phyloP scores from a whole-genome alignment of 2,113 vertebrate species.

The Aix galericulata region DNA sequence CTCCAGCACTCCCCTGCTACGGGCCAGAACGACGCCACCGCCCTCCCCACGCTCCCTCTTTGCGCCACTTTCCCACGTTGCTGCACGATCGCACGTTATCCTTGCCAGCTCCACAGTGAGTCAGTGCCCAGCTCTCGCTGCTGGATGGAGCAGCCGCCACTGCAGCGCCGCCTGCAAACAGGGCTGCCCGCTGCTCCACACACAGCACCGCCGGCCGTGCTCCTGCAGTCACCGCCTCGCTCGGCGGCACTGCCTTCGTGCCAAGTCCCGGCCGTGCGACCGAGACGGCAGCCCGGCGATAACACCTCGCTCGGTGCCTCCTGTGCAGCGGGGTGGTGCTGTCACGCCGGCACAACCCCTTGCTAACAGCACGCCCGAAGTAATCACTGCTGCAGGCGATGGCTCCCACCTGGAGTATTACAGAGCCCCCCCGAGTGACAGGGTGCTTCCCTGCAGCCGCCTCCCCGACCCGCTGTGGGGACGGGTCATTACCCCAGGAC shows the following conservation, averaged over 20 bases:
- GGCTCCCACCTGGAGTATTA: slow-evolving; percentile 7
- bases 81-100: background rate
- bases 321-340: background rate
- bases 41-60: background rate
- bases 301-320: background rate
- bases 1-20: background rate
- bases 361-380: slow-evolving; percentile 4
- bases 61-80: background rate
- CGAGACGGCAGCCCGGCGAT: background rate
- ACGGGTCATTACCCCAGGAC: background rate
- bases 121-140: background rate
- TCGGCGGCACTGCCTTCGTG: fast-evolving
- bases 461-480: background rate
- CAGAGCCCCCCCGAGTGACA: background rate
- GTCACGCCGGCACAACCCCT: background rate
- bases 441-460: background rate
- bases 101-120: background rate
- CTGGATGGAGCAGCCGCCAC: background rate
- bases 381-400: background rate
- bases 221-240: background rate
- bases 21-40: background rate
- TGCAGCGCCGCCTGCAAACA: background rate
- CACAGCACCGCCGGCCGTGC: background rate
- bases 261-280: background rate
- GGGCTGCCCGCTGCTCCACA: background rate